Conservation (phyloP, 2,113 vertebrate species). For the Motacilla tschutschensis region DNA sequence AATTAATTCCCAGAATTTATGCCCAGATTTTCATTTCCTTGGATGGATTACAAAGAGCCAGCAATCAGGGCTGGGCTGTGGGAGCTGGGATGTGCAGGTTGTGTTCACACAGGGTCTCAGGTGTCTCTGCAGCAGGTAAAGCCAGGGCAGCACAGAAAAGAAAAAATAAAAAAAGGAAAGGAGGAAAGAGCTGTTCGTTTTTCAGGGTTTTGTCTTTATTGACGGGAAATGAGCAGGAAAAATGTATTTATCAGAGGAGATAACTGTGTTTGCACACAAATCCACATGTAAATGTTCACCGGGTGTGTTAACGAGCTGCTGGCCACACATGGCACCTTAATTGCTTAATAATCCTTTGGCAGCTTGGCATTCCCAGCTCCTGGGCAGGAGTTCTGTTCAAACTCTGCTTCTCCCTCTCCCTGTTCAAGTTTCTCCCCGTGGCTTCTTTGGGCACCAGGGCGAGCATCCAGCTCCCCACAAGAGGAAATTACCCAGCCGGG, state of each 20-base stretch:
- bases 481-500: neutral
- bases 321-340: neutral
- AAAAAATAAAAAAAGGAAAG: neutral
- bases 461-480: accelerated
- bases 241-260: neutral
- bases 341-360: neutral
- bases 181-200: neutral
- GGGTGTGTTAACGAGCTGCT: neutral
- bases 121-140: neutral
- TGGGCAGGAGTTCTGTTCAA: neutral
- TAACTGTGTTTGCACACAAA: conserved; percentile 5
- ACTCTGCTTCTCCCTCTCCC: neutral
- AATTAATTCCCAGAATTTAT: neutral
- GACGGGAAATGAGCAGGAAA: neutral
- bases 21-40: neutral
- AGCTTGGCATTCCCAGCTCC: neutral
- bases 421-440: neutral
- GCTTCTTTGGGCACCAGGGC: neutral
- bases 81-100: neutral
- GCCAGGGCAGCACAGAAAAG: neutral
- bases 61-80: neutral
- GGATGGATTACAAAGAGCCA: neutral
- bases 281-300: neutral
- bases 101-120: neutral
- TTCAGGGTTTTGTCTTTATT: neutral